Percentiles rank a stretch among this genome's conserved stretches.
These are phyloP conservation scores for Megaceryle torquata DNA, from an alignment of 2,113 vertebrate species.

Conservation along the genomic window DNA sequence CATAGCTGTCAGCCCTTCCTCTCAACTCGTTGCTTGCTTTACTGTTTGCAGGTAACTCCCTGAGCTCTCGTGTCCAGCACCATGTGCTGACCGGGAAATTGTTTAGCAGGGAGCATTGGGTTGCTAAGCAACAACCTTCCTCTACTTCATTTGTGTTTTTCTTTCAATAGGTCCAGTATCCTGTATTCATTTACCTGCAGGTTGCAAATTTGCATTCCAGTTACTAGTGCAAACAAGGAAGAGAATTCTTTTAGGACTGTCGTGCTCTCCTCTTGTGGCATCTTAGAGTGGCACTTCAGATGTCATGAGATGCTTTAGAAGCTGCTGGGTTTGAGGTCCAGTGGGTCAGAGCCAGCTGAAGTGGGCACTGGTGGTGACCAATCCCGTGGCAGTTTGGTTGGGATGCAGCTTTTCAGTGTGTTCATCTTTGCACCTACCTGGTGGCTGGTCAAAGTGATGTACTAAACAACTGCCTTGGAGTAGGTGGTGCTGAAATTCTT, in stretches of 20 bases:
- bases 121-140: conserved; percentile 21
- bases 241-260: background rate
- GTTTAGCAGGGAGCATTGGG: background rate
- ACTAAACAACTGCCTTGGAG: background rate
- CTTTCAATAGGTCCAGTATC: background rate
- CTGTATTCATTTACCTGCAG: background rate
- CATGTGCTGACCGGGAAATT: background rate
- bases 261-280: background rate
- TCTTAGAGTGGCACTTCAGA: fast-evolving
- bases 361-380: background rate
- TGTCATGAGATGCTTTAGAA: background rate
- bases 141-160: background rate
- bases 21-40: background rate
- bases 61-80: fast-evolving
- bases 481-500: background rate
- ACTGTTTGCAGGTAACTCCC: background rate
- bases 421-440: background rate
- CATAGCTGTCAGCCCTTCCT: background rate
- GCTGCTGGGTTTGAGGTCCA: background rate
- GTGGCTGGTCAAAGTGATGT: background rate
- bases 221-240: background rate
- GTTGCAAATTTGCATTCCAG: background rate
- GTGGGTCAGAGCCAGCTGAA: background rate
- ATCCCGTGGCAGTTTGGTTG: background rate
- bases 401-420: background rate